Conservation (phyloP, 2,797 vertebrate species). For the Sebastes vulpes region DNA sequence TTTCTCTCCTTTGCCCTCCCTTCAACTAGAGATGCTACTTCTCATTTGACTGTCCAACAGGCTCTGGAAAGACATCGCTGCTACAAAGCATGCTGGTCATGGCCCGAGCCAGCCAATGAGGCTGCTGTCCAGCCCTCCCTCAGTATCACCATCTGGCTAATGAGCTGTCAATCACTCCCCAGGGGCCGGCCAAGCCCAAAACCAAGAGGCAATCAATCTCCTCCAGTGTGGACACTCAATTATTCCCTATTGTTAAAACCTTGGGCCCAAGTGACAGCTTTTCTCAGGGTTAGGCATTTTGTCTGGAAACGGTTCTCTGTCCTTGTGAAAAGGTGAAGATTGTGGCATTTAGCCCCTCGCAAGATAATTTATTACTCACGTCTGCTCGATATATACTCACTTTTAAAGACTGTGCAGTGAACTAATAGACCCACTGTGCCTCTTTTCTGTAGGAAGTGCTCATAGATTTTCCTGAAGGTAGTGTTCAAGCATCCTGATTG, state of each 20-base stretch:
- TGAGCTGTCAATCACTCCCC: constrained; percentile 81
- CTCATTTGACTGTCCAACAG: constrained; percentile 42
- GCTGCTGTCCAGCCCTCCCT: constrained; percentile 57
- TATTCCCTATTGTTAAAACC: constrained; percentile 67
- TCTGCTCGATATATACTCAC: constrained; percentile 6
- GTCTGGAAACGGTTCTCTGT: constrained; percentile 18
- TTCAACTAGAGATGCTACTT: neutral
- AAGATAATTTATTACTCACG: constrained; percentile 16
- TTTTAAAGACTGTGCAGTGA: constrained; percentile 29
- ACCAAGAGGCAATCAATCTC: constrained; percentile 76
- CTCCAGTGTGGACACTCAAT: constrained; percentile 59
- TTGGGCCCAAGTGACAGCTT: constrained; percentile 31
- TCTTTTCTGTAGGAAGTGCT: constrained; percentile 6
- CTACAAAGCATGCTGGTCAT: constrained; percentile 54
- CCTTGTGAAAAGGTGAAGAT: constrained; percentile 4
- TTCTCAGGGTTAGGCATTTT: constrained; percentile 15
- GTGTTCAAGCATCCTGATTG: constrained; percentile 23
- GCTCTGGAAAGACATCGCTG: constrained; percentile 33
- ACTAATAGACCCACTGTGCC: constrained; percentile 24
- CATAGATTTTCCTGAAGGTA: constrained; percentile 34
- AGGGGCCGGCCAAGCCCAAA: constrained; percentile 59
- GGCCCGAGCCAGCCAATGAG: constrained; percentile 54
- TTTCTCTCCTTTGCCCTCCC: constrained; percentile 1
- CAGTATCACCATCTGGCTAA: constrained; percentile 82
- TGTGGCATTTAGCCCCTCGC: constrained; percentile 5